Evolutionary conservation across 2,113 vertebrate genomes (phyloP).

Genomic region (Paracanthobrama guichenoti): DNA sequence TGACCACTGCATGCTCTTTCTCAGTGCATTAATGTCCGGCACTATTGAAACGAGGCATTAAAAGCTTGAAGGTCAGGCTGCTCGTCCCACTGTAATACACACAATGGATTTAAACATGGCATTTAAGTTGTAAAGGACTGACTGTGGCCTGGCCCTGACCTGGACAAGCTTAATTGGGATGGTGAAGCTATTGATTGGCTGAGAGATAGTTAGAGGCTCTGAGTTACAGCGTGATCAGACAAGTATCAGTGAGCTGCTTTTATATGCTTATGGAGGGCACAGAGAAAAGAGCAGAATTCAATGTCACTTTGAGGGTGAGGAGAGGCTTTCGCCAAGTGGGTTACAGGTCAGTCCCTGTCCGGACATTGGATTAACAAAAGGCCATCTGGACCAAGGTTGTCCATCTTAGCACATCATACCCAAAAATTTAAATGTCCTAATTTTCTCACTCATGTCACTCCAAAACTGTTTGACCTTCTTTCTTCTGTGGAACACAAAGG

Average conservation of each 20-base stretch:
- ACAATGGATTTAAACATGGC: constrained; percentile 73
- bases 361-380: too few species aligned
- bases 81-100: constrained; percentile 61
- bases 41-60: constrained; percentile 70
- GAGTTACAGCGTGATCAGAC: constrained; percentile 77
- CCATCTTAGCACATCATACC: neutral
- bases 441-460: neutral
- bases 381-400: neutral
- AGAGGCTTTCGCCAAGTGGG: neutral
- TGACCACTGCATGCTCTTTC: constrained; percentile 40
- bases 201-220: constrained; percentile 67
- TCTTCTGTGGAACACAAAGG: too few species aligned
- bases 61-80: constrained; percentile 73
- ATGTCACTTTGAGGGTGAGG: constrained; percentile 68
- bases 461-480: too few species aligned
- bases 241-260: constrained; percentile 61
- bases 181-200: constrained; percentile 78
- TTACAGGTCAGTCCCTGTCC: neutral
- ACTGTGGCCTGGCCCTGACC: constrained; percentile 76
- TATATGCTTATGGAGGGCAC: constrained; percentile 62
- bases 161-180: constrained; percentile 77
- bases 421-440: neutral
- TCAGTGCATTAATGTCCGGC: constrained; percentile 67
- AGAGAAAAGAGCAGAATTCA: constrained; percentile 61
- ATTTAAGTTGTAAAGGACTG: constrained; percentile 79